A percentile compares a stretch with the other conserved stretches of the same genome.
These are phyloP conservation scores for Serranus cabrilla DNA, from an alignment of 2,797 vertebrate genomes.

Conservation along the genomic window DNA sequence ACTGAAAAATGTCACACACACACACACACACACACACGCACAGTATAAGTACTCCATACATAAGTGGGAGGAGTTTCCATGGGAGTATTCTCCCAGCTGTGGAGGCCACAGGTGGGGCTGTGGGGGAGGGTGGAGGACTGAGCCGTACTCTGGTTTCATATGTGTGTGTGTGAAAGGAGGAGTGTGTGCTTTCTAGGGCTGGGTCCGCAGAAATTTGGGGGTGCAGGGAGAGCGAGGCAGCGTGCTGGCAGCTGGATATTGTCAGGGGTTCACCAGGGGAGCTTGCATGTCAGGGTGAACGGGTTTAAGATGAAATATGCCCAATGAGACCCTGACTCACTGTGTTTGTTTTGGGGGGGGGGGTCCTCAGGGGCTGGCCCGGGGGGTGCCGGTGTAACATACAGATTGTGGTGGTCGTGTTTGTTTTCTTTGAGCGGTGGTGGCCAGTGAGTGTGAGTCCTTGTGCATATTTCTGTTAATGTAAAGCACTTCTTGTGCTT, in stretches of 20 bases:
- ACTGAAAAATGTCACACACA: constrained; percentile 14
- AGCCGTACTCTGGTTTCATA: constrained; percentile 41
- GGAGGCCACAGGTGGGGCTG: constrained; percentile 65
- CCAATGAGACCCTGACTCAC: constrained; percentile 52
- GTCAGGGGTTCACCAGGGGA: constrained; percentile 63
- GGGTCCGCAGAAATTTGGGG: constrained; percentile 39
- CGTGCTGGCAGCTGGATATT: constrained; percentile 72
- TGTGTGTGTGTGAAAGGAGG: not conserved
- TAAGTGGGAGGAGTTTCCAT: constrained; percentile 52
- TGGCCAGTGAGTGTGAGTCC: not conserved
- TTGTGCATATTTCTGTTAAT: constrained; percentile 7
- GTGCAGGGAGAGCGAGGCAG: constrained; percentile 36
- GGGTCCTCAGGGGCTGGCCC: constrained; percentile 21
- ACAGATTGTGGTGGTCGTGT: constrained; percentile 19
- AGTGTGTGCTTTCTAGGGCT: not conserved
- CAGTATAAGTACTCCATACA: not conserved
- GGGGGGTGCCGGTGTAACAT: constrained; percentile 28
- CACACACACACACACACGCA: not conserved
- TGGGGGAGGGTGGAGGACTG: constrained; percentile 9
- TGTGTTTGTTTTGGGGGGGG: constrained; percentile 59
- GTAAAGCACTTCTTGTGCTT: not conserved
- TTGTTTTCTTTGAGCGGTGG: constrained; percentile 40
- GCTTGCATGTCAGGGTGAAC: constrained; percentile 58
- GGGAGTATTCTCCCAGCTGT: constrained; percentile 66
- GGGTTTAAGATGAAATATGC: constrained; percentile 65